Evolutionary conservation across 2,888 invertebrate species (phyloP).

Genomic region (Homarus gammarus): DNA sequence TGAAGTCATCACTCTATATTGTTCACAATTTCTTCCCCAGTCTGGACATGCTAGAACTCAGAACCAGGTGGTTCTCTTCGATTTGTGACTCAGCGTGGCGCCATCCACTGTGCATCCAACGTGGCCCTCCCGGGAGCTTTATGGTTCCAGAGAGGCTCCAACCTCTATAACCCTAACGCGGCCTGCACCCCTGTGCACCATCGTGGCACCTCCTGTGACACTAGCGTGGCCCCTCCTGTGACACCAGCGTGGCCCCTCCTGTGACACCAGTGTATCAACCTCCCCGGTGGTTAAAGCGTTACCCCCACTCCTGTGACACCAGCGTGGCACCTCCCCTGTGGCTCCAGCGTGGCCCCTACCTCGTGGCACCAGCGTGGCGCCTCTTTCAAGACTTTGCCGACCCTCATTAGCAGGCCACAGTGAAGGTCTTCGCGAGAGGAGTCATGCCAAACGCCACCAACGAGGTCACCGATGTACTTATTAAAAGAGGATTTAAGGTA

Average conservation of each 20-base stretch:
- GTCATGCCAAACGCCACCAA: not conserved
- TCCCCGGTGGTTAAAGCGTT: too few species aligned
- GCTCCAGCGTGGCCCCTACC: too few species aligned
- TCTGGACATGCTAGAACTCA: not conserved
- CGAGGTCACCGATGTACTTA: conserved; percentile 46
- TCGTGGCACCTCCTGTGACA: not conserved
- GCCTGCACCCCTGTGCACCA: not conserved
- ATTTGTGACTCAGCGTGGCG: too few species aligned
- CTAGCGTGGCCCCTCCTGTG: not conserved
- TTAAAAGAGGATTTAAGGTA: conserved; percentile 46
- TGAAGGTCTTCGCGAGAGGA: not conserved
- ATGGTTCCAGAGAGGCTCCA: not conserved
- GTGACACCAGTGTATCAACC: not conserved
- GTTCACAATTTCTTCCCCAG: too few species aligned
- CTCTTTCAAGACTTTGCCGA: not conserved
- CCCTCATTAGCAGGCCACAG: not conserved
- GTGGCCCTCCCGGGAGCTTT: not conserved
- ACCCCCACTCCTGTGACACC: not conserved
- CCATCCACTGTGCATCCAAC: not conserved
- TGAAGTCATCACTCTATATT: too few species aligned
- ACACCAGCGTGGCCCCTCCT: not conserved
- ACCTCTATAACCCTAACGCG: not conserved
- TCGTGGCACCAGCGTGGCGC: not conserved
- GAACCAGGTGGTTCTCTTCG: not conserved
- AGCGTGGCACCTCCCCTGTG: not conserved